phyloP scores from a whole-genome alignment of 2,797 vertebrate genomes.

The Buceros bicornis region DNA sequence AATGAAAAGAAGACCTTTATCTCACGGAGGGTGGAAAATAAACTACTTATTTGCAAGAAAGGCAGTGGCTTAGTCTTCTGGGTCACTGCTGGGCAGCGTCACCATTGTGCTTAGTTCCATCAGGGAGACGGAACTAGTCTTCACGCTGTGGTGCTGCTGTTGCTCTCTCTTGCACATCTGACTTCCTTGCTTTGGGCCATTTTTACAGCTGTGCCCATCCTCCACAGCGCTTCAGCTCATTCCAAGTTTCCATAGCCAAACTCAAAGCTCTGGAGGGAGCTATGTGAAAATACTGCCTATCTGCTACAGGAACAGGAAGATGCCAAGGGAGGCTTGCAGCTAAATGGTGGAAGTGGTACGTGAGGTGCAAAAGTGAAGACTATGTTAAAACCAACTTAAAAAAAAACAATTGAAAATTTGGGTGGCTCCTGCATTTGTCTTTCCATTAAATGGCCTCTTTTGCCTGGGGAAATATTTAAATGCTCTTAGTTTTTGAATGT shows the following conservation, averaged over 20 bases:
- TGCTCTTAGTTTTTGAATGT: conserved; percentile 25
- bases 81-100: neutral
- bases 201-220: neutral
- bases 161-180: neutral
- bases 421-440: neutral
- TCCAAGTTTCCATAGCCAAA: neutral
- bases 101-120: neutral
- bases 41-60: neutral
- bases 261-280: neutral
- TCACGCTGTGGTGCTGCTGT: neutral
- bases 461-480: conserved; percentile 12
- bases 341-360: neutral
- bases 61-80: neutral
- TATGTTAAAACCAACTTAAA: neutral
- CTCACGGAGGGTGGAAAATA: neutral
- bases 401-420: neutral
- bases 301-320: neutral
- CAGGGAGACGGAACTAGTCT: neutral
- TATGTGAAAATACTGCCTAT: neutral
- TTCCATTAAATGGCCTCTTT: conserved; percentile 16
- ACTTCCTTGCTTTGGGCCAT: neutral
- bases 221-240: neutral
- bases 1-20: neutral
- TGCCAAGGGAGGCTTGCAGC: conserved; percentile 7
- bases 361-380: neutral